Evolutionary conservation across 2,113 vertebrate genomes (phyloP).

Genomic region (Muscicapa adusta): DNA sequence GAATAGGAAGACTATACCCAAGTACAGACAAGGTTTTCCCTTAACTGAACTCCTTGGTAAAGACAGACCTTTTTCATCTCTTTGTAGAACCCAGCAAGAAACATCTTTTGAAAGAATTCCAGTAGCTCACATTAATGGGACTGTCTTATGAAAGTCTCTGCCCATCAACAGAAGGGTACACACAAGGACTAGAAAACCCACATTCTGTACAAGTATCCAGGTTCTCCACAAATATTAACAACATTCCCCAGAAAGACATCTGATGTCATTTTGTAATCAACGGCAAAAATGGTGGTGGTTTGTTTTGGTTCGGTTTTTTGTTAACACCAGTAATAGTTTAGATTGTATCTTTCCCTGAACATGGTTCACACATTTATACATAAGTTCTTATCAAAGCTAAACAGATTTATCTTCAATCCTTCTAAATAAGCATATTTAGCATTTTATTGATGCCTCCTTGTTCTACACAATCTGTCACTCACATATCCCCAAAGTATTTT

Average conservation of each 20-base stretch:
- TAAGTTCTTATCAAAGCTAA: background rate
- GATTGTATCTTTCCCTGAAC: background rate
- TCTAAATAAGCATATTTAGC: background rate
- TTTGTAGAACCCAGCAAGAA: background rate
- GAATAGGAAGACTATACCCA: background rate
- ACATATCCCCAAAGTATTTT: background rate
- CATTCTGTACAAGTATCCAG: background rate
- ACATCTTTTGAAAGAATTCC: background rate
- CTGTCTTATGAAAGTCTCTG: background rate
- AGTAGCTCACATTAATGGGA: background rate
- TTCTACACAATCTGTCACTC: background rate
- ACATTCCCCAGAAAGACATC: background rate
- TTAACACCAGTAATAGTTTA: background rate
- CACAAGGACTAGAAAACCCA: background rate
- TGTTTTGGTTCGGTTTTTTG: background rate
- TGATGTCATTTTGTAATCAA: background rate
- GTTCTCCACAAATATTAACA: background rate
- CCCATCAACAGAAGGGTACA: background rate
- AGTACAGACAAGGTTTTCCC: background rate
- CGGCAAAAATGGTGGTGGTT: background rate
- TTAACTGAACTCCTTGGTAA: background rate
- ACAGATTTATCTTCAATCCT: background rate
- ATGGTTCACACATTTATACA: background rate
- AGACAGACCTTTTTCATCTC: background rate
- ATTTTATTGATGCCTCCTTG: background rate